Evolutionary conservation across 2,113 vertebrate genomes (phyloP), one percentile per base, ranked within the genome.

Genomic region (Trogon melanurus): DNA sequence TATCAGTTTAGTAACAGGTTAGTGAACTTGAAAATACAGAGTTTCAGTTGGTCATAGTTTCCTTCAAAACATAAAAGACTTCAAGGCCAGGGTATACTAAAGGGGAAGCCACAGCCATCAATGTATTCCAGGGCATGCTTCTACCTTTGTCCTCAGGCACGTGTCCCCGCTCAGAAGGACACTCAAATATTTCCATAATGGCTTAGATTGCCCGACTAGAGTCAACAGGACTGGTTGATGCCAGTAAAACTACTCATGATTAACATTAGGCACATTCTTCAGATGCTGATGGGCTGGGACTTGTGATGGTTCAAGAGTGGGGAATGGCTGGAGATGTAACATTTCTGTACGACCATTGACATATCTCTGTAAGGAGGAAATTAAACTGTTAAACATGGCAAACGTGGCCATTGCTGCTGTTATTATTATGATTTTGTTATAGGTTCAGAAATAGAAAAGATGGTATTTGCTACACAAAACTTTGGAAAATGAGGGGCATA

Each of bases 111-210:
- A 29, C 56, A 50, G 0, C 32, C 11, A 1, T 48, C 88, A 75
- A 27, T 93, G 88, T 83, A 80, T 94, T 90, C 88, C 79, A 60
- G 70, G 90, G 72, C 75, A 54, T 54, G 85, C 79, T 91, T 53
- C 61, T 79, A 15, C 76, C 90, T 93, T 92, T 96, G 90, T 91
- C 81, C 82, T 83, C 14, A 36, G 89, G 81, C 94, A 83, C 47
- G 2, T 32, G 88, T 29, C 47, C 67, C 74, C 6, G 54, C 85
- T 94, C 85, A 84, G 57, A 88, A 96, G 92, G 94, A 79, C 83
- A 64, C 56, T 92, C 47, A 54, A 1, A 51, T 78, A 38, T 88
- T 94, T 96, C 90, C 79, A 36, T 58, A 80, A n/a, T 74, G 67
- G 79, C 65, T 64, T 56, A 29, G 60, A 71, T 88, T 93, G 90